Evolutionary conservation across 2,113 vertebrate species (phyloP).

Genomic region (Ciconia stormi): DNA sequence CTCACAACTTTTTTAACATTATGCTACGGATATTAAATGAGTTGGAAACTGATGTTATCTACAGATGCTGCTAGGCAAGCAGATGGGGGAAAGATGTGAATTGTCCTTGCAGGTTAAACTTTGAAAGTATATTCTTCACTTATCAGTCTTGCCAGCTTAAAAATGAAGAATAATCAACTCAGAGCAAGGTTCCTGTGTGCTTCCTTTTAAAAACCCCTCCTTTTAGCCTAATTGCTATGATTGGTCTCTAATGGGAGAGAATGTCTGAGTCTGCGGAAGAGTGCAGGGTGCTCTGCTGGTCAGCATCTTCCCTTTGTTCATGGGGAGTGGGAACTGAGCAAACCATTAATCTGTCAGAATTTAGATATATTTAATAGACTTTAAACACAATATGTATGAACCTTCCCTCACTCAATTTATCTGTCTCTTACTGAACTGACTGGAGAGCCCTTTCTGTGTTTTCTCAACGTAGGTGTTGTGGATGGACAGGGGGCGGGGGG

Average conservation of each 20-base stretch:
- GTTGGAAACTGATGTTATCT: neutral
- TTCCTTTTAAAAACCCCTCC: neutral
- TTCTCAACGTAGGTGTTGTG: neutral
- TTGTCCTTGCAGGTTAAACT: neutral
- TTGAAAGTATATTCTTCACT: neutral
- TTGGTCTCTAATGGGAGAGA: neutral
- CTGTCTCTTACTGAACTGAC: neutral
- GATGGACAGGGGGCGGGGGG: neutral
- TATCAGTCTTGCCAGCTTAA: neutral
- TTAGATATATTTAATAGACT: neutral
- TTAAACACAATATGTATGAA: neutral
- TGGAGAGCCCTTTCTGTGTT: neutral
- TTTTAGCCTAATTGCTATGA: neutral
- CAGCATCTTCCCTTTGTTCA: neutral
- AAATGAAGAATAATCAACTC: neutral
- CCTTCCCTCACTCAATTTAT: neutral
- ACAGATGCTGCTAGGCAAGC: neutral
- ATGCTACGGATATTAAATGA: rapidly evolving
- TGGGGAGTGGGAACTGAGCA: neutral
- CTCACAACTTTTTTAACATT: neutral
- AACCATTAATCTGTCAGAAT: neutral
- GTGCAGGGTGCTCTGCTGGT: neutral
- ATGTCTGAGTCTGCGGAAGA: neutral
- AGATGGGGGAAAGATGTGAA: neutral
- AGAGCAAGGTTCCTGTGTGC: neutral